phyloP scores from a whole-genome alignment of 2,113 vertebrate species.

The Scophthalmus maximus region DNA sequence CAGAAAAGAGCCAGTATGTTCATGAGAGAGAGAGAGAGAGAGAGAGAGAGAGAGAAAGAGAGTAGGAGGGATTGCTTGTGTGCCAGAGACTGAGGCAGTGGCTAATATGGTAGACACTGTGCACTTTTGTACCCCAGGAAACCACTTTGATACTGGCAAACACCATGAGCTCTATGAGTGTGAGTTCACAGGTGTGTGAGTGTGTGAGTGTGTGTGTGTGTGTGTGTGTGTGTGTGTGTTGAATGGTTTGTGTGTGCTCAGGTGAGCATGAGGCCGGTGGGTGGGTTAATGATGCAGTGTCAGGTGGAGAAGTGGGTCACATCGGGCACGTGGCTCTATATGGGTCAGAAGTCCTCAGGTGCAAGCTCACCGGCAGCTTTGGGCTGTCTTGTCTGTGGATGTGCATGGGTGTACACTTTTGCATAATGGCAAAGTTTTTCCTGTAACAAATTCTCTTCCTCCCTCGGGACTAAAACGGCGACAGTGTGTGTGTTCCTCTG shows the following conservation, averaged over 20 bases:
- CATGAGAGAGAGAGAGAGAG: not conserved
- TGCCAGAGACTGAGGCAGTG: slow-evolving; percentile 57
- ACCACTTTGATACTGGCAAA: slow-evolving; percentile 51
- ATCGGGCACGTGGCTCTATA: slow-evolving; percentile 38
- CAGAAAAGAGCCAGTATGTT: slow-evolving; percentile 35
- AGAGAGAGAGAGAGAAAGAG: not conserved
- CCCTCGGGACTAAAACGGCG: slow-evolving; percentile 1
- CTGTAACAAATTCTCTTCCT: slow-evolving; percentile 5
- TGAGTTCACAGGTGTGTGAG: slow-evolving; percentile 18
- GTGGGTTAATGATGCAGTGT: slow-evolving; percentile 46
- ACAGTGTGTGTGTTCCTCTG: not conserved
- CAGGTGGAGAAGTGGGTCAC: slow-evolving; percentile 53
- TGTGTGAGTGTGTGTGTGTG: slow-evolving; percentile 5
- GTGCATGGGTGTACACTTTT: not conserved
- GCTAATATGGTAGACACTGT: slow-evolving; percentile 62
- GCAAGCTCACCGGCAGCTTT: slow-evolving; percentile 32
- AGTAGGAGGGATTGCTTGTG: slow-evolving; percentile 43
- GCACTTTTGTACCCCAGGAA: slow-evolving; percentile 57
- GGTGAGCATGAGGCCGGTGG: slow-evolving; percentile 37
- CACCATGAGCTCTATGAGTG: not conserved
- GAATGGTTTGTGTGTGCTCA: slow-evolving; percentile 15
- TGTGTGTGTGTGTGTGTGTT: not conserved
- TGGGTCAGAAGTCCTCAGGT: slow-evolving; percentile 64
- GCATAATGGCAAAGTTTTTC: slow-evolving; percentile 8
- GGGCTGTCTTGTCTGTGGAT: not conserved